phyloP scores from a whole-genome alignment of 2,888 invertebrate species.

The Blera fallax region DNA sequence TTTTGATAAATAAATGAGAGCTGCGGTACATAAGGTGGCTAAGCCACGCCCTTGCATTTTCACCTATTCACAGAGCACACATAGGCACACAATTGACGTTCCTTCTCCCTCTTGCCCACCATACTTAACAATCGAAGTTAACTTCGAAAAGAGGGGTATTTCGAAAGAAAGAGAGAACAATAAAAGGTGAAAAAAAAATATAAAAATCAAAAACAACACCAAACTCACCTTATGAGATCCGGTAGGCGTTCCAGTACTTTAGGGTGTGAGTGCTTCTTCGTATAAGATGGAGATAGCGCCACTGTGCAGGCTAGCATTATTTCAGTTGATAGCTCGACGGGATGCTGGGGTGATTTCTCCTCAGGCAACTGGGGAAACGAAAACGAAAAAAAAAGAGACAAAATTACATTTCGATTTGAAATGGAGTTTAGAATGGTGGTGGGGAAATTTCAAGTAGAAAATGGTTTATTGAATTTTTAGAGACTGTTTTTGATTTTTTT shows the following conservation, averaged over 20 bases:
- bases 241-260: conserved; percentile 82
- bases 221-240: conserved; percentile 82
- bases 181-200: conserved; percentile 65
- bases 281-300: conserved; percentile 81
- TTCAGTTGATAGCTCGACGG: conserved; percentile 82
- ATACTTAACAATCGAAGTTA: conserved; percentile 11
- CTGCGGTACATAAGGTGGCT: conserved; percentile 47
- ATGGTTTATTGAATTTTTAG: conserved; percentile 69
- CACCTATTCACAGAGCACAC: conserved; percentile 10
- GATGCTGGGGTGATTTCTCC: conserved; percentile 82
- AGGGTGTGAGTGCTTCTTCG: conserved; percentile 81
- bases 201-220: conserved; percentile 6
- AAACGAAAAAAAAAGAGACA: conserved; percentile 35
- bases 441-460: conserved; percentile 66
- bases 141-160: conserved; percentile 29
- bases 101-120: conserved; percentile 1
- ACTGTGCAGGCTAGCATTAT: conserved; percentile 82
- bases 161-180: conserved; percentile 36
- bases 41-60: conserved; percentile 46
- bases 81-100: not conserved
- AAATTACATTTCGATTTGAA: conserved; percentile 41
- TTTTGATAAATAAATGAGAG: conserved; percentile 3
- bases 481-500: conserved; percentile 34
- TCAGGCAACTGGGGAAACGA: conserved; percentile 80
- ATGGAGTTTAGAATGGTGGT: conserved; percentile 52